Evolutionary conservation across 2,888 invertebrate genomes (phyloP), one percentile per base, ranked within the genome.

Genomic region (Drosophila kuntzei): DNA sequence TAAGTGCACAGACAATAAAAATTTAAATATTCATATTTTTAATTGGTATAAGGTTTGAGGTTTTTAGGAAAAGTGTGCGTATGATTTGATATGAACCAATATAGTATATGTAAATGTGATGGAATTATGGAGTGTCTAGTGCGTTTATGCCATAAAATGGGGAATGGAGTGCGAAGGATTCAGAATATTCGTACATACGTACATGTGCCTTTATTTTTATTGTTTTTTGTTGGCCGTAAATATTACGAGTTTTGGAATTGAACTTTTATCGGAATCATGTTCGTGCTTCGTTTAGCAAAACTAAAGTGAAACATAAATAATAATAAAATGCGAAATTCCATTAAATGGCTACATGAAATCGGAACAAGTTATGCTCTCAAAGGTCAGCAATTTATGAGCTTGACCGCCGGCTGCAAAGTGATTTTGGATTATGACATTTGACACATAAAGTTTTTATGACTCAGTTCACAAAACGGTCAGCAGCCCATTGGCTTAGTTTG

Each of bases 391-490:
- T 79, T 80, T 77, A 71, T 76, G 76, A 36, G 63, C 37, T 53
- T 60, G 67, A 63, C 62, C 72, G 66, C 27, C 43, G 62, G 62
- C 60, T 67, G 77, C 67, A 77, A 77, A 78, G 76, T 79, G 80
- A 80, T 77, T 78, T 80, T 47, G 78, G 76, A 80, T 80, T 80
- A 80, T 80, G 79, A 80, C 79, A 80, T 80, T 80, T 80, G 80
- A 71, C 76, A 80, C 76, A 80, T 71, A 68, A 73, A 66, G 53
- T 59, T 80, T 78, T 76, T 80, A 79, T 76, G 74, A 55, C 44
- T 53, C 6, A 36, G 44, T 22, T 49, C 55, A 67, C 43, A 43
- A 20, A 22, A 20, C 14, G 58, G 51, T 47, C 32, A 44, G 49
- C 36, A 41, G 62, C 9, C 62, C 41, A 71, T 60, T 49, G 60